Conservation (phyloP, 2,888 invertebrate species). For the Hydrotaea diabolus region DNA sequence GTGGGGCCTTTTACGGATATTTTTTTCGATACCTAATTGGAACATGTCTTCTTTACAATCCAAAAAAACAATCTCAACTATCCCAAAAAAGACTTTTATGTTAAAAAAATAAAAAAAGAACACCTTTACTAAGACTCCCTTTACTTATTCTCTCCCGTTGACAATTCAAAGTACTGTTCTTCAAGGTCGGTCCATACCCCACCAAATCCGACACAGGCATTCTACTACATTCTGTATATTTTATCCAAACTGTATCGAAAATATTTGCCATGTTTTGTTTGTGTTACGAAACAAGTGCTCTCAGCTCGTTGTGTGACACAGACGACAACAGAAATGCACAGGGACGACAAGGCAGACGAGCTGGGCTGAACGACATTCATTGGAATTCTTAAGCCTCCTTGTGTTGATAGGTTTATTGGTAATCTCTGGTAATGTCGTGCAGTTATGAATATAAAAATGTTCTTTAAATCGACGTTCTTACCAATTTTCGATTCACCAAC, state of each 20-base stretch:
- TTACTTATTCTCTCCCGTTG: no score
- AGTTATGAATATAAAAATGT: conserved; percentile 60
- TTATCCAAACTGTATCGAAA: not conserved
- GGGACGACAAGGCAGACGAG: not conserved
- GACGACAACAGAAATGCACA: not conserved
- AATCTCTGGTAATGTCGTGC: conserved; percentile 63
- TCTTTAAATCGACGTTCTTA: not conserved
- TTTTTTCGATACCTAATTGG: no score
- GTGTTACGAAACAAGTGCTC: conserved; percentile 8
- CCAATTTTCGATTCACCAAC: not conserved
- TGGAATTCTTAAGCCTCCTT: conserved; percentile 52
- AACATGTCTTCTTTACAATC: no score
- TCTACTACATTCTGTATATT: no score
- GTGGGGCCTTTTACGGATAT: no score
- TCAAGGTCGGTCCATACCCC: no score
- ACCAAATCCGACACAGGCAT: no score
- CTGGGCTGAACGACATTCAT: conserved; percentile 27
- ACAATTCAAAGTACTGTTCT: no score
- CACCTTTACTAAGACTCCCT: no score
- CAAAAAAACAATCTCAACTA: no score
- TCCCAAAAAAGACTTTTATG: no score
- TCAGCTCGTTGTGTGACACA: not conserved
- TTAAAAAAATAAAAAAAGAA: no score
- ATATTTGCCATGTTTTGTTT: not conserved
- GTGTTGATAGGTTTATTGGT: conserved; percentile 68